Evolutionary conservation across 2,113 vertebrate species (phyloP).

Genomic region (Eulemur rufifrons): DNA sequence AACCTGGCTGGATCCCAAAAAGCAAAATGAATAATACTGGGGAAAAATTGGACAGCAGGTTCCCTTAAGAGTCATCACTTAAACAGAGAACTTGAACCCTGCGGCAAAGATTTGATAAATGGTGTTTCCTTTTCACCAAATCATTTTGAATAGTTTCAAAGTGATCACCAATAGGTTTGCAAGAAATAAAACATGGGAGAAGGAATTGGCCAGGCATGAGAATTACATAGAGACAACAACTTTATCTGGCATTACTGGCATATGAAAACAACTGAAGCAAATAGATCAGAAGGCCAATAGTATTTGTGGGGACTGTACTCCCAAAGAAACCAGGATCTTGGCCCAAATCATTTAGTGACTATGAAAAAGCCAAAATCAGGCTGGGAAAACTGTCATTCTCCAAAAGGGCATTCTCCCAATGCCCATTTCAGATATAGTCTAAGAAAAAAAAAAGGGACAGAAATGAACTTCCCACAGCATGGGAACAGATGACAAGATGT

Average conservation of each 20-base stretch:
- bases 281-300: not conserved
- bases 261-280: not conserved
- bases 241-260: not conserved
- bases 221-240: not conserved
- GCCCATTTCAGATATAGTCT: not conserved
- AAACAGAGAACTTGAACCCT: not conserved
- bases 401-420: not conserved
- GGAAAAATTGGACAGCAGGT: not conserved
- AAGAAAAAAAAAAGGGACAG: not conserved
- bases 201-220: not conserved
- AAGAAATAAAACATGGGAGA: not conserved
- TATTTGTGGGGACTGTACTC: not conserved
- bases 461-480: not conserved
- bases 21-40: not conserved
- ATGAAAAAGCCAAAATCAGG: not conserved
- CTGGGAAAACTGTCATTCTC: not conserved
- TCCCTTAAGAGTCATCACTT: not conserved
- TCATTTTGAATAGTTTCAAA: not conserved
- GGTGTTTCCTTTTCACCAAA: not conserved
- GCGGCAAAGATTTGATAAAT: not conserved
- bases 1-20: not conserved
- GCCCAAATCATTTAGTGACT: not conserved
- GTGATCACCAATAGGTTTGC: not conserved
- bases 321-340: not conserved
- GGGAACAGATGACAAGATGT: not conserved